phyloP scores from a whole-genome alignment of 2,797 vertebrate genomes.

The Pteropus rufus region DNA sequence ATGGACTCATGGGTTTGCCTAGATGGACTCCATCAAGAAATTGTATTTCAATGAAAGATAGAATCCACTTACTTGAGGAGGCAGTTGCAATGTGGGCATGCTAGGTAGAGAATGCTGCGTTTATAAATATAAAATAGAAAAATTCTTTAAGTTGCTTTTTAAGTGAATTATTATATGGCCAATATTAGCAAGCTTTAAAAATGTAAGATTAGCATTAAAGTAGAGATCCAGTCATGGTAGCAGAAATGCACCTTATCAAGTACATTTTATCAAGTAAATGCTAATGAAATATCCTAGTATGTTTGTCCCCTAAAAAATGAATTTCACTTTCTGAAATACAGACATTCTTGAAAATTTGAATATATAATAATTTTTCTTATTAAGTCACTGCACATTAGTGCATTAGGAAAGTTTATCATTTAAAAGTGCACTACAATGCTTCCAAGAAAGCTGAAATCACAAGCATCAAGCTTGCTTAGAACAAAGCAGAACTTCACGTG shows the following conservation, averaged over 20 bases:
- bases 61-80: not conserved
- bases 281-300: not conserved
- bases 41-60: not conserved
- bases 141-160: not conserved
- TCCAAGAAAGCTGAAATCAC: not conserved
- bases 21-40: not conserved
- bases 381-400: not conserved
- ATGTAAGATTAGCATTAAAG: not conserved
- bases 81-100: rapidly evolving
- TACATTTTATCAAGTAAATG: not conserved
- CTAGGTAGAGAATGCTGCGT: not conserved
- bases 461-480: not conserved
- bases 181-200: not conserved
- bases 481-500: not conserved
- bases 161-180: not conserved
- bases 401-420: not conserved
- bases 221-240: not conserved
- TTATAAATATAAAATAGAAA: not conserved
- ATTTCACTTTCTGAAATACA: not conserved
- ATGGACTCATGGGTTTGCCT: not conserved
- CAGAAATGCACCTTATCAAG: not conserved
- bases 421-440: not conserved
- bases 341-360: not conserved
- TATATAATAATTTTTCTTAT: not conserved
- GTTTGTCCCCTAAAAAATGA: not conserved